Base-by-base conservation (phyloP, 2,797 vertebrate species). In the Sebastes kiyomatsui region DNA sequence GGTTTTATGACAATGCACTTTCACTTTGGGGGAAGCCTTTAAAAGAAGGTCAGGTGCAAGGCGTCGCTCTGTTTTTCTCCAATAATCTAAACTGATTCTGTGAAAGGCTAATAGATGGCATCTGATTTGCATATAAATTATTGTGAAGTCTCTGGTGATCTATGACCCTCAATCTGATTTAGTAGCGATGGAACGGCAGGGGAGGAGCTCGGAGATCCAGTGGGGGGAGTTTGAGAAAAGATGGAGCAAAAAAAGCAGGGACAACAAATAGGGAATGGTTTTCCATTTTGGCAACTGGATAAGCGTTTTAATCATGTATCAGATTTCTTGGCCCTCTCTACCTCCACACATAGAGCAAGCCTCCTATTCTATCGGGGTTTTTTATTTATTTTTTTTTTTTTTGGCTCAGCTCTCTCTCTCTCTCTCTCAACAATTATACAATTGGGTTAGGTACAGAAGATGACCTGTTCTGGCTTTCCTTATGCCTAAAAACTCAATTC, bases 101-200 rank as follows among this genome's bases (percentile, higher is more conserved):
- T 86, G 90, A 94, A 93, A 95, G 95, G 93, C 94, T 95, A 95
- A 95, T 95, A 92, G 93, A 95, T 95, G 95, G 90, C 94, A 93
- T 94, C 90, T 67, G 75, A 95, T 96, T 95, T 95, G 94, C 94
- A 96, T 96, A 93, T 94, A 95, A 95, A 95, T 95, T 78, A 94
- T 95, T 86, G 92, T 67, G 62, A 86, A 90, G 92, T 94, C 93
- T 92, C 90, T 66, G 83, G 91, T 92, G 94, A 94, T 94, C 93
- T 94, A 88, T 88, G 94, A 89, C 87, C 85, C 81, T 82, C 86
- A 72, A 77, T 90, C 79, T 89, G 93, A 93, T 94, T 90, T 82
- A 77, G 85, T 38, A 14, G 89, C 27, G n/a, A 81, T 11, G 42
- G 79, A 85, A 79, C 76, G 20, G 87, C 86, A 75, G 77, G 73